These are phyloP conservation scores for Lithophane semibrunnea DNA, from an alignment of 2,888 invertebrate species.

Conservation along the genomic window DNA sequence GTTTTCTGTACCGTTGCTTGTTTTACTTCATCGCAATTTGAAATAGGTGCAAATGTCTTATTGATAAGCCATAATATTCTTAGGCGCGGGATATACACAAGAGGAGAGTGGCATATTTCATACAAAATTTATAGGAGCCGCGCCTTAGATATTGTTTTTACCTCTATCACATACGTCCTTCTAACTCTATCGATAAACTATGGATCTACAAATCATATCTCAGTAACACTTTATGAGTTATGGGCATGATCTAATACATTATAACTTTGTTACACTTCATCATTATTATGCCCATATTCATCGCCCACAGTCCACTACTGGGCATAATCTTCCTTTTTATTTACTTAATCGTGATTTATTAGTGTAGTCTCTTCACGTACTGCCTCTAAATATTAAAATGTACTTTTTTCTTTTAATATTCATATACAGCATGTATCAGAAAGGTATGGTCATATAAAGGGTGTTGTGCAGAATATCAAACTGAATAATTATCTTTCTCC, in stretches of 20 bases:
- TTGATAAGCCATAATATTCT: background rate
- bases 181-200: background rate
- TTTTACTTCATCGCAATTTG: background rate
- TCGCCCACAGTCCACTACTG: background rate
- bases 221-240: slow-evolving; percentile 6
- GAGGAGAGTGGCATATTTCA: too few species aligned
- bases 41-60: background rate
- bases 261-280: slow-evolving; percentile 23
- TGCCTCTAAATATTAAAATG: background rate
- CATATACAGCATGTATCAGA: background rate
- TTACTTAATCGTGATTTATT: slow-evolving; percentile 43
- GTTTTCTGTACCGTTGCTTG: background rate
- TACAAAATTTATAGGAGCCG: too few species aligned
- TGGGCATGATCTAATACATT: background rate
- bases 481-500: too few species aligned
- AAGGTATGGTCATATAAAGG: background rate
- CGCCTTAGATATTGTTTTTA: background rate
- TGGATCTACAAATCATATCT: slow-evolving; percentile 25
- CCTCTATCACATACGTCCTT: background rate
- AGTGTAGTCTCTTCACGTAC: background rate
- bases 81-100: too few species aligned
- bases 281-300: slow-evolving; percentile 23
- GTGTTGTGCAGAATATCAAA: too few species aligned
- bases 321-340: slow-evolving; percentile 20
- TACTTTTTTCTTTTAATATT: background rate